Base-by-base conservation (phyloP, 2,888 invertebrate species). In the Cephus pulcher region DNA sequence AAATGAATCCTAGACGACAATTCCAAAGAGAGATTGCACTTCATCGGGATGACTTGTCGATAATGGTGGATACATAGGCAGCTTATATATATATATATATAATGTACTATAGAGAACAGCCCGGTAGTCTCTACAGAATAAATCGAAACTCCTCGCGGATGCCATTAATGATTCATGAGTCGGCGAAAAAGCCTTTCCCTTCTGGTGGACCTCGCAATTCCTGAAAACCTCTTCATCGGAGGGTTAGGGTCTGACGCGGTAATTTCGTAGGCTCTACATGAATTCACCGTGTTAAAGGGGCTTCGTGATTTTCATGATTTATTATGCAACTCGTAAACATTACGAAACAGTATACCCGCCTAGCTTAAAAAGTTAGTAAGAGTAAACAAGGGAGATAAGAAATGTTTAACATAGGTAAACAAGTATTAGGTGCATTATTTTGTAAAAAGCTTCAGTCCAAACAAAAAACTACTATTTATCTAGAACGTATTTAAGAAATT, bases 111-210 rank as follows among this genome's bases (percentile, higher is more conserved):
- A 23, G 9, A 56, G 56, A 56, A 56, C 23, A 56, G 56, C 56
- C 23, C 9, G 56, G 9, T 56, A 56, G 56, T 56, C 23, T 56
- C 56, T 56, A 56, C 56, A 56, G 56, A 56, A 56, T 56, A 56
- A 56, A 56, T 56, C 56, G 56, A 56, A 56, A 56, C 56, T 56
- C 23, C 56, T 56, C 56, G 23, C 23, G 56, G 71, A 34, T 71
- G 30, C 71, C 71, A 71, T 71, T 71, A 71, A 71, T 71, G 33
- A 71, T 33, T 71, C 71, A 71, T 71, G 71, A 71, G 33, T 71
- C 23, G 71, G 56, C 56, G 23, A 15, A 56, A 56, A 56, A 56
- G 56, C 56, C 1, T 56, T 56, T 15, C 56, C 56, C 23, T 56
- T 56, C 56, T 56, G 56, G 56, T 56, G 56, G 56, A 56, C 56